Percentiles rank a stretch among this genome's conserved stretches.
These are phyloP conservation scores for Hoplostethus atlanticus DNA, from an alignment of 2,797 vertebrate genomes.

Conservation along the genomic window DNA sequence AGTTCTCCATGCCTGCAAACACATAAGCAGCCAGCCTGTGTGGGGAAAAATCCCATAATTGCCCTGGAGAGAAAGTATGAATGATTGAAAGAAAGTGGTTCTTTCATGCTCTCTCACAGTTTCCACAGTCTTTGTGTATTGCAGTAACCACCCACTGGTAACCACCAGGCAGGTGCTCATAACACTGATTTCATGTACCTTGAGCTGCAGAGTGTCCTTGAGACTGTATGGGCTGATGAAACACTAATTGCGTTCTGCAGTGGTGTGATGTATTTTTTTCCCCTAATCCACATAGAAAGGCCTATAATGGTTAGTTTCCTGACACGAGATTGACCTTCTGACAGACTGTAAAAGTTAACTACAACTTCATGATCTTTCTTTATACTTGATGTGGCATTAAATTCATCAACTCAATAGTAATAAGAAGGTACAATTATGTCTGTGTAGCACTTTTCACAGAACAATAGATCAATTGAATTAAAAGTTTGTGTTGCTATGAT, in stretches of 20 bases:
- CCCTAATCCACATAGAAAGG: not conserved
- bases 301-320: not conserved
- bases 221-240: constrained; percentile 17
- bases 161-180: constrained; percentile 36
- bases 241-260: not conserved
- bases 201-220: constrained; percentile 15
- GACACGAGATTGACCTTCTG: too few species aligned
- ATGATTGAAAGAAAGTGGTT: constrained; percentile 63
- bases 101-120: constrained; percentile 36
- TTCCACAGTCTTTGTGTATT: constrained; percentile 44
- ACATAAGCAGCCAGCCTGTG: constrained; percentile 65
- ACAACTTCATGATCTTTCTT: not conserved
- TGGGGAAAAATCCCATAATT: constrained; percentile 61
- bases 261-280: constrained; percentile 18
- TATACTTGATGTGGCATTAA: too few species aligned
- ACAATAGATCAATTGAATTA: too few species aligned
- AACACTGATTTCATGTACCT: constrained; percentile 25
- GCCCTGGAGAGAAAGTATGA: constrained; percentile 57
- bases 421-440: too few species aligned
- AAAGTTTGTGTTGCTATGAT: too few species aligned
- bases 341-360: not conserved
- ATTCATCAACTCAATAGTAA: too few species aligned
- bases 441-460: too few species aligned
- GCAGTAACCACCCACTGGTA: constrained; percentile 41
- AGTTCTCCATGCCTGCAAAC: constrained; percentile 61